Evolutionary conservation across 1,140 invertebrate species (phyloP).

Genomic region (Brachionus plicatilis): DNA sequence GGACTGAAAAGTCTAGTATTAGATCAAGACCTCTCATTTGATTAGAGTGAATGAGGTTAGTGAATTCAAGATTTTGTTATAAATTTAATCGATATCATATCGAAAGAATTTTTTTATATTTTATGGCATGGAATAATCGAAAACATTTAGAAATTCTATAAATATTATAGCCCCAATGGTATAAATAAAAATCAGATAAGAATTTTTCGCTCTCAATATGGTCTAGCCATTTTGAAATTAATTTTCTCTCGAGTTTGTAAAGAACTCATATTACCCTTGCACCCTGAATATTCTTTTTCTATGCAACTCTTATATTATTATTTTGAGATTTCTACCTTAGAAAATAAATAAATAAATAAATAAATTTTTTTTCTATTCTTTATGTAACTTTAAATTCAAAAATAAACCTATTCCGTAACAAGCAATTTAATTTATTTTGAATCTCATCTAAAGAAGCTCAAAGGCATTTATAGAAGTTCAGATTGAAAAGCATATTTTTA

Average conservation of each 20-base stretch:
- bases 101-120: neutral
- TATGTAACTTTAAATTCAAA: no score
- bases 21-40: neutral
- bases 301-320: no score
- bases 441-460: no score
- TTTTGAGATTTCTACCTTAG: no score
- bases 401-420: no score
- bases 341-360: no score
- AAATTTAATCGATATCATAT: neutral
- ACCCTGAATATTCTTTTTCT: neutral
- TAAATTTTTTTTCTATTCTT: no score
- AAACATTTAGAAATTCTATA: neutral
- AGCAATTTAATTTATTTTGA: no score
- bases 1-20: neutral
- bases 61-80: slow-evolving; percentile 1
- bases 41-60: slow-evolving; percentile 6
- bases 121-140: neutral
- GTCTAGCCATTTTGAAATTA: neutral
- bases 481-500: no score
- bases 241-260: neutral
- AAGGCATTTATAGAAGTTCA: no score
- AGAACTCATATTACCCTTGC: neutral
- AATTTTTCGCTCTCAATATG: neutral
- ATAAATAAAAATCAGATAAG: neutral
- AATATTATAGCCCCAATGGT: neutral